Conservation (phyloP, 2,113 vertebrate genomes). For the Nesogale talazaci region DNA sequence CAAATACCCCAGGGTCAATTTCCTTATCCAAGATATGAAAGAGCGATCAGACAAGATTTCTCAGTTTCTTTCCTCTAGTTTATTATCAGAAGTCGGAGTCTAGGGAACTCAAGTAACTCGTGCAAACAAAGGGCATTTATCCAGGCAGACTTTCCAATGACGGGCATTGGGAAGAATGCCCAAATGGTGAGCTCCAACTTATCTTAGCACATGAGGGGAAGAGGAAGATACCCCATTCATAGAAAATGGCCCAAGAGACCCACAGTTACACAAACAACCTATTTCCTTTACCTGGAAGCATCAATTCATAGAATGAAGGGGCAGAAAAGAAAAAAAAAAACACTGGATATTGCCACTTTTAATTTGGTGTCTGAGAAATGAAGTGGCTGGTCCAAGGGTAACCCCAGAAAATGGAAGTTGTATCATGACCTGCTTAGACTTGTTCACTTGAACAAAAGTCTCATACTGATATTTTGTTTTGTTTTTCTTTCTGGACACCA, state of each 20-base stretch:
- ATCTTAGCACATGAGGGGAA: slow-evolving; percentile 1
- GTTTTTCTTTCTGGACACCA: neutral
- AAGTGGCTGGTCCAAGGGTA: neutral
- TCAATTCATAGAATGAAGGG: slow-evolving; percentile 16
- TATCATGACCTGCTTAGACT: neutral
- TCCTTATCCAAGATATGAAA: neutral
- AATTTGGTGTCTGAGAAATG: neutral
- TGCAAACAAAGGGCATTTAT: slow-evolving; percentile 30
- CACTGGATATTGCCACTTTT: neutral
- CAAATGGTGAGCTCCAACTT: neutral
- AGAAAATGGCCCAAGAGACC: neutral
- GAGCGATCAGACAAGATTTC: neutral
- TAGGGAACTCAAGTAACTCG: neutral
- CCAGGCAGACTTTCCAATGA: neutral
- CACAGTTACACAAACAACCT: neutral
- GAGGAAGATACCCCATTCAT: slow-evolving; percentile 34
- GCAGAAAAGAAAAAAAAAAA: slow-evolving; percentile 28
- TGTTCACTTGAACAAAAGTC: no score
- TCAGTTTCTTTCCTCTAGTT: neutral
- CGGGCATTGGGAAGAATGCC: neutral
- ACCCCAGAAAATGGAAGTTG: neutral
- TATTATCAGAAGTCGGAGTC: neutral
- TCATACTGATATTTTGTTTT: no score
- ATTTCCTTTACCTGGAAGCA: slow-evolving; percentile 42
- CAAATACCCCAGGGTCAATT: neutral